Conservation (phyloP, 2,888 invertebrate genomes). For the Cerastoderma edule region DNA sequence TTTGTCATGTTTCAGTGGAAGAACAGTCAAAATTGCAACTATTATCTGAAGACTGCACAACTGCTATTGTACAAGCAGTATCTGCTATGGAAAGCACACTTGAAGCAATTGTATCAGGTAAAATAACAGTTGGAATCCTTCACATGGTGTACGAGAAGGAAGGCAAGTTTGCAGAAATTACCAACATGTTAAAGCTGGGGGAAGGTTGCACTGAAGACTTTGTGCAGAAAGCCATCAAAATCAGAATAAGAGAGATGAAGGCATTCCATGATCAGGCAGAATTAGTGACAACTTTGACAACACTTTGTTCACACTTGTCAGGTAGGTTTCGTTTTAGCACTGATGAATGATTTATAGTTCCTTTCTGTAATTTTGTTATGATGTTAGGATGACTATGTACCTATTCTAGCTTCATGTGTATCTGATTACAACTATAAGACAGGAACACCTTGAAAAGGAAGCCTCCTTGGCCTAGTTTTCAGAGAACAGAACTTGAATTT, state of each 20-base stretch:
- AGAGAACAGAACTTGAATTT: no score
- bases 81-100: slow-evolving; percentile 32
- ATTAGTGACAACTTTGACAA: slow-evolving; percentile 29
- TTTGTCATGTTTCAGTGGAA: no score
- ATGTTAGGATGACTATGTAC: no score
- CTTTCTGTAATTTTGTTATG: no score
- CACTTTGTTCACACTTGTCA: slow-evolving; percentile 11
- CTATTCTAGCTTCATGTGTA: no score
- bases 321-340: no score
- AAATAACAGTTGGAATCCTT: slow-evolving; percentile 30
- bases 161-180: slow-evolving; percentile 37
- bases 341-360: no score
- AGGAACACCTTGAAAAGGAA: no score
- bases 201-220: slow-evolving; percentile 4
- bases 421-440: no score
- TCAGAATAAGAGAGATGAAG: slow-evolving; percentile 33
- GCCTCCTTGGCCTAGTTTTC: no score
- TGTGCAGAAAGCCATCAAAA: slow-evolving; percentile 14
- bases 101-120: slow-evolving; percentile 23
- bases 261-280: slow-evolving; percentile 30
- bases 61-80: slow-evolving; percentile 20
- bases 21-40: no score
- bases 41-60: slow-evolving; percentile 27
- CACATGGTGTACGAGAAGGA: slow-evolving; percentile 23
- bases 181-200: slow-evolving; percentile 8